These are phyloP conservation scores for Clarias batrachus DNA, from an alignment of 2,113 vertebrate species.

Conservation along the genomic window DNA sequence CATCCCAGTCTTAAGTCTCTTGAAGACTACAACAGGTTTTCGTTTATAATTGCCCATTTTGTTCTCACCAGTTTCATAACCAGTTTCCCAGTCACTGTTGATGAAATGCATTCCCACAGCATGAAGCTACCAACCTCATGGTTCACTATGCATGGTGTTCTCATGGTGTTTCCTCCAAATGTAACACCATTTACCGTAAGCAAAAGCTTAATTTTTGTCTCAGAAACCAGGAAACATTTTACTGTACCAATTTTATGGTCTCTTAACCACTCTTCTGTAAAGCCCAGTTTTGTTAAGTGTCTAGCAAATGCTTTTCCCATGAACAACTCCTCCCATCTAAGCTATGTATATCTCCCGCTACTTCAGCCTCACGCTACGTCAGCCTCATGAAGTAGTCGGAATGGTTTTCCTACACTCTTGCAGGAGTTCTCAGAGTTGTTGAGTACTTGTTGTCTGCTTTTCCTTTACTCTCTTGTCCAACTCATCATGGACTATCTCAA, in stretches of 20 bases:
- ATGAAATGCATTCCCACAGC: neutral
- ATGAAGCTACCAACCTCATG: neutral
- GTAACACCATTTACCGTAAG: neutral
- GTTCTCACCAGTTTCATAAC: neutral
- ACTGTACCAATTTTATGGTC: neutral
- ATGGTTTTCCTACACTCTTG: too few species aligned
- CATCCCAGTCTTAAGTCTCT: neutral
- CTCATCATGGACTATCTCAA: too few species aligned
- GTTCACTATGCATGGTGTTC: neutral
- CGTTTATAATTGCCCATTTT: neutral
- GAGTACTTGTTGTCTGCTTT: too few species aligned
- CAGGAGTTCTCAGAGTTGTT: too few species aligned
- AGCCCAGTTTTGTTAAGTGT: neutral
- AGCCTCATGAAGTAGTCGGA: too few species aligned
- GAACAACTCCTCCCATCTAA: neutral
- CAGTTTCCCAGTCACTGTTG: neutral
- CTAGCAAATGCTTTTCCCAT: neutral
- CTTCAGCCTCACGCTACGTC: neutral
- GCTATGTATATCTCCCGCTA: neutral
- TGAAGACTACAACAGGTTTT: neutral
- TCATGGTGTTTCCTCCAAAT: neutral
- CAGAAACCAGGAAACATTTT: neutral
- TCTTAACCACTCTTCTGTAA: neutral
- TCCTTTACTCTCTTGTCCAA: too few species aligned
- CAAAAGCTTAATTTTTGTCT: neutral